Evolutionary conservation across 2,888 invertebrate species (phyloP), one percentile per base, ranked within the genome.

Genomic region (Agrochola litura): DNA sequence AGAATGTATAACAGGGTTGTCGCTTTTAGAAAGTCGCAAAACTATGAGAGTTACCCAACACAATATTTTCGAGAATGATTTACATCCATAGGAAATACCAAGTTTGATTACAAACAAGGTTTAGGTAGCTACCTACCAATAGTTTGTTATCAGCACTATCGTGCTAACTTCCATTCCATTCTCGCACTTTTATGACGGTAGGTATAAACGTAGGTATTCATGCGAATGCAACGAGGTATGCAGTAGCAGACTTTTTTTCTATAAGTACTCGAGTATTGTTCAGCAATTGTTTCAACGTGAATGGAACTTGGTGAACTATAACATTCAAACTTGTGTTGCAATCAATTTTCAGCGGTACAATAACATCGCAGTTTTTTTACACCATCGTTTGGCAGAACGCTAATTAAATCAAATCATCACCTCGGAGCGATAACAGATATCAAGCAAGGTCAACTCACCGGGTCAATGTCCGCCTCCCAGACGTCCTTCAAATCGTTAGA

Each of bases 401-500:
- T 80, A 85, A 89, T 89, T 85, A 73, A 71, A 83, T 87, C 74
- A 76, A 79, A 87, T 77, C 63, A 83, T 90, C 89, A 89, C 87
- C 86, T 91, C 79, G 64, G 77, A 80, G 84, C 88, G 95, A 95
- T 95, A 94, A 92, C 90, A 90, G 92, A 88, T 93, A 92, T 90
- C 90, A 88, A 83, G 88, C 93, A 95, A 95, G 95, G 95, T 94
- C 94, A 92, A 97, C 98, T 98, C 95, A 98, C 98, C 98, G 98
- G 98, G 97, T 98, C 98, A 93, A 98, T 97, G 96, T 98, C 98
- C 90, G 98, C 97, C 94, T 98, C 98, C 98, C 98, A 98, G 92
- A 98, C 97, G 95, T 98, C 98, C 97, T 98, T 98, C 92, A 98
- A 97, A 95, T 98, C 98, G 83, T 97, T 97, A 91, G 97, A 97